Conservation (phyloP, 1,140 invertebrate species). For the Apis cerana region DNA sequence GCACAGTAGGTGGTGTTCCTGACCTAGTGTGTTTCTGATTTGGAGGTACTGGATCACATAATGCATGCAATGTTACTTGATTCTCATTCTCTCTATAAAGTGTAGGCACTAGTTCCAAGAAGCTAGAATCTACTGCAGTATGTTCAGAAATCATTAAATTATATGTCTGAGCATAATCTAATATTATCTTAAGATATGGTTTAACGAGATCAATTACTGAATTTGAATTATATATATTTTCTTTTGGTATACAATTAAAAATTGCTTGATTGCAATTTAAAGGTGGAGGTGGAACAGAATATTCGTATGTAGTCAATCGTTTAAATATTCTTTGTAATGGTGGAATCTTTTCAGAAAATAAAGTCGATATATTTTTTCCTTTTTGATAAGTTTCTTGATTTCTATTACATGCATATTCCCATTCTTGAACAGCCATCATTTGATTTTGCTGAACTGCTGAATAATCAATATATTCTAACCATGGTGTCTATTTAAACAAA, state of each 20-base stretch:
- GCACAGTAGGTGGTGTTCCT: conserved; percentile 81
- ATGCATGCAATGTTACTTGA: conserved; percentile 81
- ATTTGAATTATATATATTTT: conserved; percentile 72
- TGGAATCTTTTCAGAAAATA: conserved; percentile 68
- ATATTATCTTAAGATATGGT: conserved; percentile 82
- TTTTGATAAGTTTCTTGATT: conserved; percentile 48
- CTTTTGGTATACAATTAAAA: conserved; percentile 63
- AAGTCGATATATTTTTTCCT: conserved; percentile 56
- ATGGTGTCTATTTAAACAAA: conserved; percentile 77
- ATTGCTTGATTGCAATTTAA: conserved; percentile 70
- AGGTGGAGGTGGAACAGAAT: conserved; percentile 80
- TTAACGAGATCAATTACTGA: conserved; percentile 75
- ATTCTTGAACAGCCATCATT: conserved; percentile 78
- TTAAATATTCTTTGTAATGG: conserved; percentile 82
- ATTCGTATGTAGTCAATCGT: conserved; percentile 85
- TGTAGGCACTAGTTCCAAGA: conserved; percentile 85
- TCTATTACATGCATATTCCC: conserved; percentile 74
- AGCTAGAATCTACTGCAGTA: conserved; percentile 85
- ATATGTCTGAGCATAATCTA: conserved; percentile 83
- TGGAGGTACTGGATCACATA: conserved; percentile 79
- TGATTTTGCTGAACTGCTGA: conserved; percentile 82
- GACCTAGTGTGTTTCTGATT: conserved; percentile 76
- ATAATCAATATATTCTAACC: conserved; percentile 87
- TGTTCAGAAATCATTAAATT: conserved; percentile 84
- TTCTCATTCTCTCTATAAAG: conserved; percentile 85